Percentiles rank a stretch among this genome's conserved stretches.
Conservation (phyloP, 2,888 invertebrate species). For the Leuctra nigra region DNA sequence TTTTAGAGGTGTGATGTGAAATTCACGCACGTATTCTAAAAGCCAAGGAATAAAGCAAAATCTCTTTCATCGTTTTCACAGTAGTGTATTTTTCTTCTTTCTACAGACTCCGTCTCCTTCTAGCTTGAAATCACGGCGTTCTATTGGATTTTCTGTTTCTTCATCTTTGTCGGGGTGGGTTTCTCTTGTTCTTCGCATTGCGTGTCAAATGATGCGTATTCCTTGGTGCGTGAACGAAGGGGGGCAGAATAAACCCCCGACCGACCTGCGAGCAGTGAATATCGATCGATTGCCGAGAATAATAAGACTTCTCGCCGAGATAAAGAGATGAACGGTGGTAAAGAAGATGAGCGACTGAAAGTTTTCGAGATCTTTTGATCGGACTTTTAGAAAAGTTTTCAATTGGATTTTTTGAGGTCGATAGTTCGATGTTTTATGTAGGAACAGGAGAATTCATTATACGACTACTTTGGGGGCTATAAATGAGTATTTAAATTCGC, state of each 20-base stretch:
- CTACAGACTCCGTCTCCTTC: slow-evolving; percentile 16
- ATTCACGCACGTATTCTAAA: too few relatives aligned
- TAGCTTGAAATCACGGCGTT: slow-evolving; percentile 24
- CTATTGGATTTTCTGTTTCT: slow-evolving; percentile 25
- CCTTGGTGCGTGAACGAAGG: slow-evolving; percentile 4
- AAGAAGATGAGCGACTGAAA: too few relatives aligned
- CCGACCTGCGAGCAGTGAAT: too few relatives aligned
- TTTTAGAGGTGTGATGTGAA: too few relatives aligned
- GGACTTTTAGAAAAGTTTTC: too few relatives aligned
- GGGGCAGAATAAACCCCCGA: neutral
- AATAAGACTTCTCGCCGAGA: too few relatives aligned
- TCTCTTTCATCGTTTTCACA: slow-evolving; percentile 20
- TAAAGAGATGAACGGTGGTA: neutral
- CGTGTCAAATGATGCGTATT: slow-evolving; percentile 28
- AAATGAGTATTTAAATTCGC: too few relatives aligned
- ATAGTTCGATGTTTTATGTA: too few relatives aligned
- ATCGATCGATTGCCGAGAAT: slow-evolving; percentile 7
- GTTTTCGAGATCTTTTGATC: too few relatives aligned
- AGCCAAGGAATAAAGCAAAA: slow-evolving; percentile 3
- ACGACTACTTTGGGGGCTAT: too few relatives aligned
- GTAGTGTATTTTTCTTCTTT: slow-evolving; percentile 16
- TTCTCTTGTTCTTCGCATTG: slow-evolving; percentile 18
- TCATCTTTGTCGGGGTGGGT: slow-evolving; percentile 19
- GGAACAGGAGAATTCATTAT: too few relatives aligned
- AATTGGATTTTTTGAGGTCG: too few relatives aligned